Percentiles rank a stretch among this genome's conserved stretches.
Conservation (phyloP, 2,888 invertebrate genomes). For the Theretra japonica region DNA sequence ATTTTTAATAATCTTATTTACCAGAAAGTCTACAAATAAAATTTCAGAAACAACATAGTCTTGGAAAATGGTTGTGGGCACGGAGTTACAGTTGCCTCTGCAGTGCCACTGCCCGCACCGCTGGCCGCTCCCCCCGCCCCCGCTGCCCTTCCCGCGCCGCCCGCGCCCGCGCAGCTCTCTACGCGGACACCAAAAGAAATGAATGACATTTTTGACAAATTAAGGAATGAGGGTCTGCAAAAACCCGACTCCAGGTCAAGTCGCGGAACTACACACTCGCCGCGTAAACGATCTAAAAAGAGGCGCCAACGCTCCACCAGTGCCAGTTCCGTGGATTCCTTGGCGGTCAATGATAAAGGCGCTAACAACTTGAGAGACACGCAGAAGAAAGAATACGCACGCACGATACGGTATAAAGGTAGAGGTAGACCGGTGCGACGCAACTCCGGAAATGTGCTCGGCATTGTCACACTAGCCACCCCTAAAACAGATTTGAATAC, state of each 20-base stretch:
- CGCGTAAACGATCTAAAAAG: neutral
- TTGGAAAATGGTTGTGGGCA: neutral
- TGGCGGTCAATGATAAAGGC: too few species aligned
- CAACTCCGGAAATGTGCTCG: neutral
- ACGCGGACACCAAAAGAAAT: neutral
- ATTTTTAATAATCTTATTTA: too few species aligned
- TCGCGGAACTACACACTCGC: neutral
- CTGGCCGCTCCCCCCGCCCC: neutral
- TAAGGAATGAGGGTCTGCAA: neutral
- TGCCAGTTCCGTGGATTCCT: neutral
- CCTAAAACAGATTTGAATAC: neutral
- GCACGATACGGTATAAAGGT: neutral
- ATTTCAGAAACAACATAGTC: neutral
- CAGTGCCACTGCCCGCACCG: neutral
- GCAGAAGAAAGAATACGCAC: neutral
- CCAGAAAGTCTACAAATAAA: neutral
- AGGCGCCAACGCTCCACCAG: neutral
- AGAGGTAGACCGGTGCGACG: constrained; percentile 10
- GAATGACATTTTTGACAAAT: neutral
- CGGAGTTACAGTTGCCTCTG: neutral
- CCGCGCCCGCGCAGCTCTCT: neutral
- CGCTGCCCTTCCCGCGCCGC: neutral
- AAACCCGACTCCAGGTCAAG: neutral
- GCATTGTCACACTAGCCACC: neutral
- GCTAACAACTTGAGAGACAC: neutral